phyloP scores from a whole-genome alignment of 1,140 invertebrate species.

The Formica selysi region DNA sequence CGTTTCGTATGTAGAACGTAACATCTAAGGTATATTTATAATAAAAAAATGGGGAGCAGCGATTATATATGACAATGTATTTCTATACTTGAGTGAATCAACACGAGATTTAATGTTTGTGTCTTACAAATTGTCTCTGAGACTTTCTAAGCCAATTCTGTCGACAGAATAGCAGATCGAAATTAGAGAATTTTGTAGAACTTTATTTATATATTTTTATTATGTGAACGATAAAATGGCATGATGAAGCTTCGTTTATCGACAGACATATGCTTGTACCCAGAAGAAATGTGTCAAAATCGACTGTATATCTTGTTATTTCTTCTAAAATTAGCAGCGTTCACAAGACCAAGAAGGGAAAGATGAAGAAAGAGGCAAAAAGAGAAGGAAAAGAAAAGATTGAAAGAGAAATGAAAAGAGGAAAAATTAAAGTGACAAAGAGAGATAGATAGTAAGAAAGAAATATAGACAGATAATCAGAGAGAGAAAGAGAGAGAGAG shows the following conservation, averaged over 20 bases:
- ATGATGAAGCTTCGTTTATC: slow-evolving; percentile 66
- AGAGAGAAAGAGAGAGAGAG: slow-evolving; percentile 14
- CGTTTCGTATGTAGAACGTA: background rate
- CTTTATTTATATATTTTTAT: slow-evolving; percentile 73
- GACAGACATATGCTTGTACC: background rate
- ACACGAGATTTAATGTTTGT: background rate
- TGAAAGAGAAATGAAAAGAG: background rate
- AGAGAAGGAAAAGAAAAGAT: background rate
- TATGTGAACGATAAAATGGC: slow-evolving; percentile 71
- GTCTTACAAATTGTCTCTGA: background rate
- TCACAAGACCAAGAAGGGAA: background rate
- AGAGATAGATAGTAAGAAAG: background rate
- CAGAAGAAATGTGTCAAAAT: slow-evolving; percentile 37
- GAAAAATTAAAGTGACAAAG: background rate
- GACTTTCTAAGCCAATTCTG: slow-evolving; percentile 16
- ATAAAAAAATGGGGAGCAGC: slow-evolving; percentile 32
- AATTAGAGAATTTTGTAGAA: slow-evolving; percentile 53
- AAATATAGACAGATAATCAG: background rate
- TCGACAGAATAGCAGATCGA: slow-evolving; percentile 12
- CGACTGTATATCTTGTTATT: background rate
- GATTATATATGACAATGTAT: slow-evolving; percentile 21
- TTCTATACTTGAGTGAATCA: slow-evolving; percentile 20
- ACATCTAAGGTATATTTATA: slow-evolving; percentile 7
- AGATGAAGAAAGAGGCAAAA: background rate
- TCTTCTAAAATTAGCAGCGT: background rate